phyloP scores from a whole-genome alignment of 2,888 invertebrate genomes.

The Aelia acuminata region DNA sequence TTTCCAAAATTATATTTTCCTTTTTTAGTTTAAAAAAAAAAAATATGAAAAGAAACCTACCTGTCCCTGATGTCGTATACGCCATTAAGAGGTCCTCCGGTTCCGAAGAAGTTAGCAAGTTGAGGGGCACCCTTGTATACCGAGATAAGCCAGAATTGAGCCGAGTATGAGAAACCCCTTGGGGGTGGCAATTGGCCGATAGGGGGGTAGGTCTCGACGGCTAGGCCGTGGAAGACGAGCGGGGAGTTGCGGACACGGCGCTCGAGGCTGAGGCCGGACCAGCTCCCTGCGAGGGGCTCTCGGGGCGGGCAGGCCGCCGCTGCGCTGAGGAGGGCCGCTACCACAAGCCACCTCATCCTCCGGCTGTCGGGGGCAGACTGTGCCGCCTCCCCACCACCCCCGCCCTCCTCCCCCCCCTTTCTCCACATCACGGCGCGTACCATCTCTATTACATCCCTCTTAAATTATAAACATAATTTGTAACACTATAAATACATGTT shows the following conservation, averaged over 20 bases:
- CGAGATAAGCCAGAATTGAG: slow-evolving; percentile 73
- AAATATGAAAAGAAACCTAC: slow-evolving; percentile 68
- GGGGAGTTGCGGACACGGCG: slow-evolving; percentile 73
- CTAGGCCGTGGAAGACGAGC: slow-evolving; percentile 74
- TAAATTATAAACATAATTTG: too few relatives aligned
- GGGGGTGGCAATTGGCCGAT: slow-evolving; percentile 62
- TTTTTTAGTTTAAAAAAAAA: too few relatives aligned
- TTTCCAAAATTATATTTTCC: too few relatives aligned
- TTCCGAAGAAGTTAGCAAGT: slow-evolving; percentile 71
- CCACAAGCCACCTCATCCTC: slow-evolving; percentile 54
- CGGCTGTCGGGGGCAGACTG: slow-evolving; percentile 52
- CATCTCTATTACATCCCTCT: background rate
- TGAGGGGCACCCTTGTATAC: slow-evolving; percentile 74
- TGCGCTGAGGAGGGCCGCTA: slow-evolving; percentile 20
- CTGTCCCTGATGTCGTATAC: slow-evolving; percentile 75
- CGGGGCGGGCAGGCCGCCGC: slow-evolving; percentile 58
- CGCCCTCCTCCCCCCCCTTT: slow-evolving; percentile 18
- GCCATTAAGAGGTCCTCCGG: slow-evolving; percentile 71
- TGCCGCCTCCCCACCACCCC: slow-evolving; percentile 56
- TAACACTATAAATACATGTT: background rate
- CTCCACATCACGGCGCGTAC: slow-evolving; percentile 15
- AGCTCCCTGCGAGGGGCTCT: slow-evolving; percentile 66
- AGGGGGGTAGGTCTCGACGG: slow-evolving; percentile 68
- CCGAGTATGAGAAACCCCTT: slow-evolving; percentile 66
- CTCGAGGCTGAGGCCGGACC: slow-evolving; percentile 69